Evolutionary conservation across 1,140 invertebrate species (phyloP).

Genomic region (Asbolus verrucosus): DNA sequence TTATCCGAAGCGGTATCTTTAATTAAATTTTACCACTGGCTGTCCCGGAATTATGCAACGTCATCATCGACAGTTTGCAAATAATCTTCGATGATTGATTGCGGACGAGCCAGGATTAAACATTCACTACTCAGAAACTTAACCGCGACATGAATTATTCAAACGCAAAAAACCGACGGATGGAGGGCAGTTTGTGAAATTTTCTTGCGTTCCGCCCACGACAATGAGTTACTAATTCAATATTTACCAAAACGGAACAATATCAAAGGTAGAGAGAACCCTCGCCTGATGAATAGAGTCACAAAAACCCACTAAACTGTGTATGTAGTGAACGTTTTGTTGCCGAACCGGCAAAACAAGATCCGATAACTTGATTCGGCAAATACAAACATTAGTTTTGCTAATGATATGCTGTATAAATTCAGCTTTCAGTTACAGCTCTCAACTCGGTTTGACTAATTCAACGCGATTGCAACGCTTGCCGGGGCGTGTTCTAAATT

Average conservation of each 20-base stretch:
- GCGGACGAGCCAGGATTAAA: conserved; percentile 19
- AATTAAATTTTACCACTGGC: conserved; percentile 23
- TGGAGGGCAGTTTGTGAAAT: too few relatives aligned
- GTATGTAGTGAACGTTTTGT: background rate
- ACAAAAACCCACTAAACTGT: too few relatives aligned
- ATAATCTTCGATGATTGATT: conserved; percentile 33
- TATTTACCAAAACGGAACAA: too few relatives aligned
- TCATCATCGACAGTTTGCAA: conserved; percentile 17
- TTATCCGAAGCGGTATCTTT: background rate
- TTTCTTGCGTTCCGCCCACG: too few relatives aligned
- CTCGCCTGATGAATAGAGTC: too few relatives aligned
- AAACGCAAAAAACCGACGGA: background rate
- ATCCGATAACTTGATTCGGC: conserved; percentile 7
- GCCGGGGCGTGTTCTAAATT: background rate
- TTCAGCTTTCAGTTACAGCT: background rate
- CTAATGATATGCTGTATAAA: background rate
- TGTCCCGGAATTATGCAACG: conserved; percentile 12
- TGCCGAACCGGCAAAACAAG: background rate
- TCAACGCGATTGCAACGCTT: background rate
- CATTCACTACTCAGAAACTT: conserved; percentile 1
- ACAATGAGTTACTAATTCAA: too few relatives aligned
- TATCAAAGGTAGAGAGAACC: too few relatives aligned
- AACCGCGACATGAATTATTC: background rate
- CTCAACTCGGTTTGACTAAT: background rate
- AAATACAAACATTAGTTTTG: background rate